A percentile compares a stretch with the other conserved stretches of the same genome.
Evolutionary conservation across 2,797 vertebrate species (phyloP).

Genomic region (Telmatherina bonti): DNA sequence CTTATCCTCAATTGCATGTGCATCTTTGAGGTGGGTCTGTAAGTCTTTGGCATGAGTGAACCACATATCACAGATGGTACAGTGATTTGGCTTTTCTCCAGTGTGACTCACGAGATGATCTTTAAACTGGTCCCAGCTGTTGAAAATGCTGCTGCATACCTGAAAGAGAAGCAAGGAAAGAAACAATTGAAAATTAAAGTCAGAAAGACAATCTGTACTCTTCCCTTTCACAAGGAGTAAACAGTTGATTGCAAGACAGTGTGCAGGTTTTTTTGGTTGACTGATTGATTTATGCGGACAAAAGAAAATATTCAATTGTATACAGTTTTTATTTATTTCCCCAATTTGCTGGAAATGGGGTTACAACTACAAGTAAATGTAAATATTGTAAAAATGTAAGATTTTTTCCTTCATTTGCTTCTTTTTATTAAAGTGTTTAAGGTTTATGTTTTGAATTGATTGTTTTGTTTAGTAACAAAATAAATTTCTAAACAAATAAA

Average conservation of each 20-base stretch:
- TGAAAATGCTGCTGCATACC: conserved; percentile 98
- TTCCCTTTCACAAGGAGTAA: background rate
- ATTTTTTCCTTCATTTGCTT: no score
- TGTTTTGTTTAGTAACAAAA: no score
- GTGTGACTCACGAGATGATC: conserved; percentile 97
- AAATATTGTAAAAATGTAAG: no score
- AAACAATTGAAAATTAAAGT: background rate
- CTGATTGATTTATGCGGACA: no score
- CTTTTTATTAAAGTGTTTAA: no score
- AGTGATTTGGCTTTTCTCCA: conserved; percentile 97
- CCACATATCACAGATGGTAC: conserved; percentile 97
- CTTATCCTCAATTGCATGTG: conserved; percentile 87
- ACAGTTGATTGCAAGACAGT: background rate
- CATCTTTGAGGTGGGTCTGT: conserved; percentile 88
- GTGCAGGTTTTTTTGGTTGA: no score
- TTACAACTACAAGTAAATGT: no score
- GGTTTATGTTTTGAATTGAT: no score
- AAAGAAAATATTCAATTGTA: no score
- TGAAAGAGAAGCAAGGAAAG: conserved; percentile 55
- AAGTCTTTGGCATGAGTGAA: conserved; percentile 95
- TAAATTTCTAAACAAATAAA: no score
- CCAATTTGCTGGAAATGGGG: no score
- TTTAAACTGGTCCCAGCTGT: conserved; percentile 99
- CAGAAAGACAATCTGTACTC: background rate
- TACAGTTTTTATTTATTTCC: no score